Evolutionary conservation across 2,113 vertebrate genomes (phyloP).

Genomic region (Triplophysa siluroides): DNA sequence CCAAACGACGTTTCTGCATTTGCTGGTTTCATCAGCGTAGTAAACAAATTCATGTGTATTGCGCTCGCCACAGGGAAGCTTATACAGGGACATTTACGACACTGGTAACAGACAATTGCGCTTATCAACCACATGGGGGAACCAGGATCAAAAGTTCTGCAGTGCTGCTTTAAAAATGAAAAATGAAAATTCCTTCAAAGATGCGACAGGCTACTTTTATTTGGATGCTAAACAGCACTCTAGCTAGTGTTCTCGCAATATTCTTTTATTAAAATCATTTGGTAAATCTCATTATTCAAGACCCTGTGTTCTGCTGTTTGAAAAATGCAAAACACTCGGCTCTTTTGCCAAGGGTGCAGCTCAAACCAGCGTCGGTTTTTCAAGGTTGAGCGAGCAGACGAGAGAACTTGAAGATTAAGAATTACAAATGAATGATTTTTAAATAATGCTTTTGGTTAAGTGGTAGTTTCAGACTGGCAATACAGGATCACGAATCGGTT

Average conservation of each 20-base stretch:
- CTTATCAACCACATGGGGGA: too few species aligned
- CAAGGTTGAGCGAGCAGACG: constrained; percentile 8
- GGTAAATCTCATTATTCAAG: constrained; percentile 15
- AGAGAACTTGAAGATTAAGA: constrained; percentile 26
- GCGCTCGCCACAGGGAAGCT: too few species aligned
- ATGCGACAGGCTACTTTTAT: neutral
- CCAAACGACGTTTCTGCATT: too few species aligned
- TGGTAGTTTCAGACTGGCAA: constrained; percentile 20
- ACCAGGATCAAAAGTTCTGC: too few species aligned
- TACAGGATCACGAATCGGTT: constrained; percentile 6
- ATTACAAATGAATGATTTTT: constrained; percentile 16
- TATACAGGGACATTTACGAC: too few species aligned
- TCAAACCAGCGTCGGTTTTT: constrained; percentile 20
- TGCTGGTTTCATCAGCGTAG: too few species aligned
- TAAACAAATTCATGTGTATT: too few species aligned
- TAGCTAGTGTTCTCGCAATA: neutral
- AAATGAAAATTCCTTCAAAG: neutral
- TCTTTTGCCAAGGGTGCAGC: constrained; percentile 22
- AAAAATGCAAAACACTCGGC: constrained; percentile 2
- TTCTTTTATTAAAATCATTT: constrained; percentile 6
- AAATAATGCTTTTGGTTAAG: constrained; percentile 20
- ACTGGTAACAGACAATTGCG: too few species aligned
- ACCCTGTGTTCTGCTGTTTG: neutral
- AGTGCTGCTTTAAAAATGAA: neutral
- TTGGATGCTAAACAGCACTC: neutral